A percentile compares a stretch with the other conserved stretches of the same genome.
Conservation (phyloP, 2,113 vertebrate species). For the Silurus glanis region DNA sequence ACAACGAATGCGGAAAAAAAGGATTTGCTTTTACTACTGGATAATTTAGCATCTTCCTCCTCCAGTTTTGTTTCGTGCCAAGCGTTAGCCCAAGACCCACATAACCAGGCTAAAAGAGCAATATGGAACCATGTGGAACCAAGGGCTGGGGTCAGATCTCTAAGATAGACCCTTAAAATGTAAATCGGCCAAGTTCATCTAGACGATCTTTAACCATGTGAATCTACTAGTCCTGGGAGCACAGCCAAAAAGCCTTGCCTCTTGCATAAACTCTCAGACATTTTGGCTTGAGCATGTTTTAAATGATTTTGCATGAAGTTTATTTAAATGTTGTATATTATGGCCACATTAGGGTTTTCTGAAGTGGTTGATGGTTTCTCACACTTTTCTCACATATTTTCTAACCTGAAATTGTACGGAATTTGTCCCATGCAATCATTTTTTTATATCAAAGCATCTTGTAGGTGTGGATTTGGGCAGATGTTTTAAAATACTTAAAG, state of each 20-base stretch:
- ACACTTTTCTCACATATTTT: neutral
- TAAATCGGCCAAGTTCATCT: neutral
- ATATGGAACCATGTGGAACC: neutral
- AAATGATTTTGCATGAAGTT: neutral
- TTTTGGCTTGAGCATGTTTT: neutral
- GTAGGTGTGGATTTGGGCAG: neutral
- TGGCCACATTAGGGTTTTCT: neutral
- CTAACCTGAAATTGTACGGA: neutral
- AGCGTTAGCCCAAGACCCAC: neutral
- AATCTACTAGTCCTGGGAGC: neutral
- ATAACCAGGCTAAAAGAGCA: neutral
- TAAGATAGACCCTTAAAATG: neutral
- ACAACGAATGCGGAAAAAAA: neutral
- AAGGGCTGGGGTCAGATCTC: neutral
- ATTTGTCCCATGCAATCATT: neutral
- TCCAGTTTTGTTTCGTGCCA: neutral
- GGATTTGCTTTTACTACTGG: neutral
- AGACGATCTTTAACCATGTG: neutral
- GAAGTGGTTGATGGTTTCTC: neutral
- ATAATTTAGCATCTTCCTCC: neutral
- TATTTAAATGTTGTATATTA: neutral
- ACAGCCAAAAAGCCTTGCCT: neutral
- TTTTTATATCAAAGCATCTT: neutral
- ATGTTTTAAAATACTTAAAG: neutral
- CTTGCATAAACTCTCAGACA: neutral